Conservation (phyloP, 1,140 invertebrate species). For the Hycleus cichorii region DNA sequence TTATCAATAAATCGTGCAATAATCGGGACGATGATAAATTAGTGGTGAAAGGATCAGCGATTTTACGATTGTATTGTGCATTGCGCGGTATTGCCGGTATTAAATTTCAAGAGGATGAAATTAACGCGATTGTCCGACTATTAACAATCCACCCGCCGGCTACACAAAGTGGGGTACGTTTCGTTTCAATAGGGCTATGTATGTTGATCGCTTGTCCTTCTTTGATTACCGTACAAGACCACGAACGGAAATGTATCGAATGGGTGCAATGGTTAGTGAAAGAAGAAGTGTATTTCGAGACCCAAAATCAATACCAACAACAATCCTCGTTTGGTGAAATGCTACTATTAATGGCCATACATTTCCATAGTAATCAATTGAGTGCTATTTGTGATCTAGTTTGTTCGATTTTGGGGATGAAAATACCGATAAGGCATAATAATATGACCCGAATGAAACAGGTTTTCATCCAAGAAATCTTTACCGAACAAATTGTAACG, state of each 20-base stretch:
- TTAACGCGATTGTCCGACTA: conserved; percentile 71
- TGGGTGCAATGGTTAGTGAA: conserved; percentile 88
- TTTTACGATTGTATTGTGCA: conserved; percentile 84
- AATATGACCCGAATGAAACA: conserved; percentile 87
- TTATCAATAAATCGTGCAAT: conserved; percentile 49
- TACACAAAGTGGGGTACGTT: conserved; percentile 81
- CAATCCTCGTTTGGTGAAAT: conserved; percentile 88
- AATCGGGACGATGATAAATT: conserved; percentile 54
- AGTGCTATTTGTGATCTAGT: conserved; percentile 88
- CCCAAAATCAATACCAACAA: conserved; percentile 48
- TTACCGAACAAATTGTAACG: conserved; percentile 95
- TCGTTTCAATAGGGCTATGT: conserved; percentile 87
- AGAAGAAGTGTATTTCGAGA: conserved; percentile 81
- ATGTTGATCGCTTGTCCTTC: conserved; percentile 93
- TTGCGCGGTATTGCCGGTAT: conserved; percentile 86
- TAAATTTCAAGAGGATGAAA: conserved; percentile 92
- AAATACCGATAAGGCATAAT: conserved; percentile 84
- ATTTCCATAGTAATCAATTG: conserved; percentile 92
- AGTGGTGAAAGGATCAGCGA: conserved; percentile 72
- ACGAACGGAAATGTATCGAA: conserved; percentile 84
- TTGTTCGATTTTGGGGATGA: conserved; percentile 91
- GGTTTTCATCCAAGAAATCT: conserved; percentile 95
- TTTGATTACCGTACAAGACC: conserved; percentile 65
- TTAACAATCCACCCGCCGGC: conserved; percentile 86
- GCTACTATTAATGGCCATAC: conserved; percentile 91